phyloP scores from a whole-genome alignment of 2,113 vertebrate genomes.

The Cyanocitta stelleri region DNA sequence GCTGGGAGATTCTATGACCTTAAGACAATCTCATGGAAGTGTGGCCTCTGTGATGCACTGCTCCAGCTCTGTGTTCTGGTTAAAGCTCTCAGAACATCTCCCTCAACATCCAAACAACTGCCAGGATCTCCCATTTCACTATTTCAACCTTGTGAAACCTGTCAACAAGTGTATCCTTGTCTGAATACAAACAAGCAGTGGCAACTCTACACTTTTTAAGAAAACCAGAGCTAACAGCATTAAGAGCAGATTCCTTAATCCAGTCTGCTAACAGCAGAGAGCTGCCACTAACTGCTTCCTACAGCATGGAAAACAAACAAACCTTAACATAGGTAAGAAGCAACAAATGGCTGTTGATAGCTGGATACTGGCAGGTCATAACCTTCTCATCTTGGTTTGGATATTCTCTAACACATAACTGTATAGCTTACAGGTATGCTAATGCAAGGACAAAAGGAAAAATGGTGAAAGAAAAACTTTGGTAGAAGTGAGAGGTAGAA shows the following conservation, averaged over 20 bases:
- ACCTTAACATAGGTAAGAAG: neutral
- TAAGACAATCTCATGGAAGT: neutral
- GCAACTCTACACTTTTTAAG: neutral
- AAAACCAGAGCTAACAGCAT: accelerated
- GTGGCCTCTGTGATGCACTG: neutral
- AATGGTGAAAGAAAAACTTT: neutral
- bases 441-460: neutral
- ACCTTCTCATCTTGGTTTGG: no score
- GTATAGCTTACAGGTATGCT: neutral
- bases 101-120: neutral
- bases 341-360: neutral
- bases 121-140: neutral
- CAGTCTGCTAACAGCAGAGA: neutral
- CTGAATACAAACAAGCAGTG: neutral
- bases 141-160: neutral
- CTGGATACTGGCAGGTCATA: neutral
- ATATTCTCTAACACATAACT: no score
- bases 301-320: neutral
- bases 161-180: neutral
- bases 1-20: neutral
- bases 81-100: neutral
- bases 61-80: neutral
- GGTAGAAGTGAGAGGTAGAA: neutral
- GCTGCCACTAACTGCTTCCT: neutral
- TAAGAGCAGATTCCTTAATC: neutral